Evolutionary conservation across 2,113 vertebrate species (phyloP), one percentile per base, ranked within the genome.

Genomic region (Pomatostomus ruficeps): DNA sequence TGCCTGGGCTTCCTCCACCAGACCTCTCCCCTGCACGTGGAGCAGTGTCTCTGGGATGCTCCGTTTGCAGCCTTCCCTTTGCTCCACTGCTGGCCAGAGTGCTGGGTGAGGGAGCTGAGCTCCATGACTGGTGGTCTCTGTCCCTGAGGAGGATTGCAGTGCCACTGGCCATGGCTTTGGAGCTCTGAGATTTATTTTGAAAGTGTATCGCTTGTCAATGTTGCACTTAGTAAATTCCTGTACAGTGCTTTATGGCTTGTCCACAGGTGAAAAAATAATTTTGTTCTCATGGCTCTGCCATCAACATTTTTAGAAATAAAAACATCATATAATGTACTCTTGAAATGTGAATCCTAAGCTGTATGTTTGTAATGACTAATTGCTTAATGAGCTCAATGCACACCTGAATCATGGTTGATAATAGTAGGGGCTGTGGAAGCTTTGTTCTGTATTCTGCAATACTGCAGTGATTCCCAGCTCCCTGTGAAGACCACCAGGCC

Each of bases 21-120:
- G 57, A 67, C 8, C n/a, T 43, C 33, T 42, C 7, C 1, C 38
- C 23, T 0, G 0, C 17, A 0, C 2, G 1, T 2, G 5, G 29
- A 52, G 43, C 63, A 29, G 20, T 4, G 1, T 20, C 38, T 48
- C 76, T 1, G 1, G 31, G 46, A 23, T 10, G 6, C 77, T 71
- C 40, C 42, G 17, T 58, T 49, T 11, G 4, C 4, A 3, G 67
- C 67, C 19, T 28, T 71, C 36, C 55, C 36, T 66, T 52, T 28
- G 55, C 42, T 52, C 57, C 51, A 52, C 46, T 57, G 46, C 46
- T 84, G 55, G 40, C 49, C 31, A 16, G 48, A 46, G 35, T 3
- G 5, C 18, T 23, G 33, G 36, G 18, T n/a, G 59, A 66, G 55
- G 70, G 70, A 77, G 18, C 74, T 51, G 74, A 74, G 42, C 58